Evolutionary conservation across 2,113 vertebrate genomes (phyloP), one percentile per base, ranked within the genome.

Genomic region (Ursus arctos): DNA sequence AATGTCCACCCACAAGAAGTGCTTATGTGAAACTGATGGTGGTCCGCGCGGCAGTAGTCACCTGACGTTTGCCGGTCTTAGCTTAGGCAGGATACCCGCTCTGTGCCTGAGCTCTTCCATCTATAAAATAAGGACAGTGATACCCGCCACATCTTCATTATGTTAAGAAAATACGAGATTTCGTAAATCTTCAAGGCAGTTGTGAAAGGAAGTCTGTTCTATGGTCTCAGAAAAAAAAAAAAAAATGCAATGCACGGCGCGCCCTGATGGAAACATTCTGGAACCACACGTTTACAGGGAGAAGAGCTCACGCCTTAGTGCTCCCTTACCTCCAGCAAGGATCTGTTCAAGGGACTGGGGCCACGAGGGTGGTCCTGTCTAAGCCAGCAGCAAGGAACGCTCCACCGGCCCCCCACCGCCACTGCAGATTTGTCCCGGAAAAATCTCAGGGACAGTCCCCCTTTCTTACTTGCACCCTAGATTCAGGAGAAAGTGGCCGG

Each of bases 211-310:
- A 40, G 24, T 9, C 5, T 4, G 57, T 1, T 9, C 15, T 31
- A 4, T 0, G 12, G 83, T 8, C 22, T 36, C 59, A 9, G 19
- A 33, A 4, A 10, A 33, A 18, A 36, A 36, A 12, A 18, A 21
- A 18, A 12, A 18, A 21, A 26, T 11, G 13, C 6, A 31, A 36
- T 14, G 51, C 28, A 1, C 0, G 19, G 14, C 0, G 1, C 15
- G 16, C 26, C 36, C 31, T 26, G 22, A 31, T 28, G 3, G 3
- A 7, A 2, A 26, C 28, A 33, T n/a, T 33, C 67, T 19, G n/a
- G 14, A 33, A 43, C 15, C 49, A 0, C 19, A 1, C 26, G 49
- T 21, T 43, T 61, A 33, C 43, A 21, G 57, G 9, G 6, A 8
- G 10, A 7, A 40, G 26, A 49, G 53, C 40, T n/a, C 33, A 3